phyloP scores from a whole-genome alignment of 2,797 vertebrate genomes.

The Nasua narica region DNA sequence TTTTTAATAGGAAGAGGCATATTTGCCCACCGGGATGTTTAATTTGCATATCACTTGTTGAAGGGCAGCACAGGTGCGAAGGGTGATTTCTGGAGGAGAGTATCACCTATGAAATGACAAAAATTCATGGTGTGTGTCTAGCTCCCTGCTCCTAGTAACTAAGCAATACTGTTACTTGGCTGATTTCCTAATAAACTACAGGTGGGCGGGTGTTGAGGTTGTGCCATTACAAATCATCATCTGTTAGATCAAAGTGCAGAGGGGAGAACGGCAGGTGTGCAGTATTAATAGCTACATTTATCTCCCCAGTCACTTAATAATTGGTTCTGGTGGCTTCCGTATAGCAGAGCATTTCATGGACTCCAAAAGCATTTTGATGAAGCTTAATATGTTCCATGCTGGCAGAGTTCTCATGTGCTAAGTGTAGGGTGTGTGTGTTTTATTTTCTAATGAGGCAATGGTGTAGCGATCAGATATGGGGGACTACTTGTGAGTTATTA shows the following conservation, averaged over 20 bases:
- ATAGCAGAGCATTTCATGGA: slow-evolving; percentile 51
- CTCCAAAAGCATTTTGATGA: slow-evolving; percentile 71
- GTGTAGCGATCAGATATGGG: not conserved
- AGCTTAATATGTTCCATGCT: slow-evolving; percentile 58
- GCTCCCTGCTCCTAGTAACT: slow-evolving; percentile 53
- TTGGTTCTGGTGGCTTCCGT: slow-evolving; percentile 71
- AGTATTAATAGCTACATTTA: slow-evolving; percentile 81
- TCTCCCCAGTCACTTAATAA: slow-evolving; percentile 81
- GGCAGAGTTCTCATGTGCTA: slow-evolving; percentile 55
- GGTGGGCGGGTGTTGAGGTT: slow-evolving; percentile 69
- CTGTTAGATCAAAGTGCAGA: slow-evolving; percentile 79
- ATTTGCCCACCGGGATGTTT: not conserved
- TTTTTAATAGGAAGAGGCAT: not conserved
- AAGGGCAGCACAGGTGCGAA: not conserved
- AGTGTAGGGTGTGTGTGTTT: slow-evolving; percentile 37
- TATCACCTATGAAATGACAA: slow-evolving; percentile 56
- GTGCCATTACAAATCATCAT: slow-evolving; percentile 76
- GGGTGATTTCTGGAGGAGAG: slow-evolving; percentile 52
- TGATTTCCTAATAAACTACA: slow-evolving; percentile 78
- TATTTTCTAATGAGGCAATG: slow-evolving; percentile 56
- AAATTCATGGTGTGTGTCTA: slow-evolving; percentile 23
- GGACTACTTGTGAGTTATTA: not conserved
- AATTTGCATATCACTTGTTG: not conserved
- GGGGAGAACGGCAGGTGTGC: slow-evolving; percentile 77
- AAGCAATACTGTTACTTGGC: slow-evolving; percentile 57